These are phyloP conservation scores for Smittia aterrima DNA, from an alignment of 2,888 invertebrate genomes.

Conservation along the genomic window DNA sequence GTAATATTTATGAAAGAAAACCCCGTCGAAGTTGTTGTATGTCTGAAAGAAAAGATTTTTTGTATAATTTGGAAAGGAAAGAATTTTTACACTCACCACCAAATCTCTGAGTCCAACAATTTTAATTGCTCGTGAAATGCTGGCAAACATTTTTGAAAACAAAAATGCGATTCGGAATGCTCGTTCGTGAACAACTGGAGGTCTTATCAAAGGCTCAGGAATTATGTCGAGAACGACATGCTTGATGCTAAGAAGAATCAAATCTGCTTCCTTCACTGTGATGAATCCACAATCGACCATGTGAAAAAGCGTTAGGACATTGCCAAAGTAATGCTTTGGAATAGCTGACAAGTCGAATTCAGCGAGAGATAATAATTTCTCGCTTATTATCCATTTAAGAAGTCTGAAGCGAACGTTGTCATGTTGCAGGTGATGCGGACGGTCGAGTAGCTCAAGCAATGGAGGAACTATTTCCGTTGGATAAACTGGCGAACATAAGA, in stretches of 20 bases:
- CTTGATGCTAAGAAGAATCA: conserved; percentile 25
- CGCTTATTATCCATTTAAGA: not conserved
- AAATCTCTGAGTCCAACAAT: not conserved
- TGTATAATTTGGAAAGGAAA: too few relatives aligned
- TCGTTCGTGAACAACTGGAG: not conserved
- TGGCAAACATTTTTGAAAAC: not conserved
- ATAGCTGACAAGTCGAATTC: not conserved
- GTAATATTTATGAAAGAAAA: conserved; percentile 2
- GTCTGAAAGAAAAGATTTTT: conserved; percentile 5
- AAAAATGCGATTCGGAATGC: conserved; percentile 26
- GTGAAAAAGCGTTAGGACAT: not conserved
- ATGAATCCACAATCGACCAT: not conserved
- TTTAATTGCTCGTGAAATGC: not conserved
- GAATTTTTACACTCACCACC: not conserved
- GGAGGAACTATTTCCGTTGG: not conserved
- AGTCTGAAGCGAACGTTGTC: not conserved
- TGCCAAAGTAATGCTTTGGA: not conserved
- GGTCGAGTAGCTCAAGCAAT: conserved; percentile 4
- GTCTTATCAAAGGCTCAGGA: not conserved
- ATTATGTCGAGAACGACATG: not conserved
- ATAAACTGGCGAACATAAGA: not conserved
- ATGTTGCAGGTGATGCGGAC: not conserved
- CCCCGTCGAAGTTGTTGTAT: not conserved
- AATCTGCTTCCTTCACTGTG: not conserved
- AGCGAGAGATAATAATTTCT: not conserved